Percentiles rank a stretch among this genome's conserved stretches.
Evolutionary conservation across 2,888 invertebrate genomes (phyloP).

Genomic region (Hirtodrosophila confusa): DNA sequence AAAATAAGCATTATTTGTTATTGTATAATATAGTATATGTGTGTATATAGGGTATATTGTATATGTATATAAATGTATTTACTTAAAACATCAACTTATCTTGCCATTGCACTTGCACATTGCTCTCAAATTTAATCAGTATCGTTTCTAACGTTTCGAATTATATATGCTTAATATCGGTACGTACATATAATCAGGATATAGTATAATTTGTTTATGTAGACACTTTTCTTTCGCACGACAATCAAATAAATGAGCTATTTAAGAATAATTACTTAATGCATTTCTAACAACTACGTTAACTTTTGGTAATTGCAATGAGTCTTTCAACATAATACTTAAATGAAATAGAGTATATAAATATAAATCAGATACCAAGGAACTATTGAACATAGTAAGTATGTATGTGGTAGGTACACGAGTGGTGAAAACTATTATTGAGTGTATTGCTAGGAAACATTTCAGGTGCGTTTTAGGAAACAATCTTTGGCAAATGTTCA

Average conservation of each 20-base stretch:
- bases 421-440: slow-evolving; percentile 27
- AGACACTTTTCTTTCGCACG: slow-evolving; percentile 18
- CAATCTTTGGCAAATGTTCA: slow-evolving; percentile 34
- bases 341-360: slow-evolving; percentile 2
- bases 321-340: slow-evolving; percentile 58
- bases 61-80: slow-evolving; percentile 41
- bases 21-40: slow-evolving; percentile 21
- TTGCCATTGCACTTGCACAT: slow-evolving; percentile 60
- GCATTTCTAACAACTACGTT: slow-evolving; percentile 61
- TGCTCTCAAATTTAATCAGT: slow-evolving; percentile 60
- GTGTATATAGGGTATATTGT: slow-evolving; percentile 50
- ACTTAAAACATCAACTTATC: slow-evolving; percentile 23
- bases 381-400: slow-evolving; percentile 47
- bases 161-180: slow-evolving; percentile 12
- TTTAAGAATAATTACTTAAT: slow-evolving; percentile 10
- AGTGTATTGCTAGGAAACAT: slow-evolving; percentile 55
- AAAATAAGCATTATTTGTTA: slow-evolving; percentile 27
- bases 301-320: slow-evolving; percentile 68
- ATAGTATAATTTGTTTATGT: slow-evolving; percentile 13
- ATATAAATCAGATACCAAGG: slow-evolving; percentile 40
- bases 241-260: slow-evolving; percentile 29
- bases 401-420: slow-evolving; percentile 14
- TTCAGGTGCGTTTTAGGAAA: slow-evolving; percentile 37
- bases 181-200: slow-evolving; percentile 17
- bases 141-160: slow-evolving; percentile 25